Conservation (phyloP, 2,113 vertebrate genomes). For the Carassius carassius region DNA sequence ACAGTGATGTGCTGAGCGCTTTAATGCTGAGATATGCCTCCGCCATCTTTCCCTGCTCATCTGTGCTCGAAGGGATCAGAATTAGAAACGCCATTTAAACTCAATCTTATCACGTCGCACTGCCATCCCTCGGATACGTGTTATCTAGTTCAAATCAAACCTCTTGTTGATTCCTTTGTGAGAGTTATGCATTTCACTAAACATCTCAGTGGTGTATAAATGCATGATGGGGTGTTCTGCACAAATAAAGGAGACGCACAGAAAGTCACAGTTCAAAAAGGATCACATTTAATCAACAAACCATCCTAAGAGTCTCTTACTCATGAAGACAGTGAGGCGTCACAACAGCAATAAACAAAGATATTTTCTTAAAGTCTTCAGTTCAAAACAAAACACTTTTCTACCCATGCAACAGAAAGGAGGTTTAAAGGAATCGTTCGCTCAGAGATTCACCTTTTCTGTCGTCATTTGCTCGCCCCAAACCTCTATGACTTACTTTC, state of each 20-base stretch:
- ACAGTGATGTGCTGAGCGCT: constrained; percentile 55
- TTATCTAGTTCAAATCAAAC: neutral
- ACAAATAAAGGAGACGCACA: constrained; percentile 29
- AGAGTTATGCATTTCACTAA: neutral
- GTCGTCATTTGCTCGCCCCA: neutral
- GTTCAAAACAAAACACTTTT: constrained; percentile 56
- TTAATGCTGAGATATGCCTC: constrained; percentile 49
- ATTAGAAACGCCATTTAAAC: constrained; percentile 24
- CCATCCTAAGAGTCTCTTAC: constrained; percentile 57
- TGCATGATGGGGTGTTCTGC: neutral
- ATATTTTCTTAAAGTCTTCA: constrained; percentile 51
- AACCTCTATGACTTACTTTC: neutral
- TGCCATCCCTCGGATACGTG: neutral
- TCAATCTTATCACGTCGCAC: neutral
- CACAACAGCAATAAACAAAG: constrained; percentile 61
- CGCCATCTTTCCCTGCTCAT: constrained; percentile 51
- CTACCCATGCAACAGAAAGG: constrained; percentile 61
- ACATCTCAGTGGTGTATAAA: neutral
- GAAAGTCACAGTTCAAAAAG: constrained; percentile 11
- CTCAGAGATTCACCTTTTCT: neutral
- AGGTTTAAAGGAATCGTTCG: constrained; percentile 17
- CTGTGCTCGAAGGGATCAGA: constrained; percentile 23
- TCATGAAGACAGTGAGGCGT: constrained; percentile 60
- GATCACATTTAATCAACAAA: constrained; percentile 36
- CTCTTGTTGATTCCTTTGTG: neutral